Conservation (phyloP, 2,113 vertebrate species). For the Helogale parvula region DNA sequence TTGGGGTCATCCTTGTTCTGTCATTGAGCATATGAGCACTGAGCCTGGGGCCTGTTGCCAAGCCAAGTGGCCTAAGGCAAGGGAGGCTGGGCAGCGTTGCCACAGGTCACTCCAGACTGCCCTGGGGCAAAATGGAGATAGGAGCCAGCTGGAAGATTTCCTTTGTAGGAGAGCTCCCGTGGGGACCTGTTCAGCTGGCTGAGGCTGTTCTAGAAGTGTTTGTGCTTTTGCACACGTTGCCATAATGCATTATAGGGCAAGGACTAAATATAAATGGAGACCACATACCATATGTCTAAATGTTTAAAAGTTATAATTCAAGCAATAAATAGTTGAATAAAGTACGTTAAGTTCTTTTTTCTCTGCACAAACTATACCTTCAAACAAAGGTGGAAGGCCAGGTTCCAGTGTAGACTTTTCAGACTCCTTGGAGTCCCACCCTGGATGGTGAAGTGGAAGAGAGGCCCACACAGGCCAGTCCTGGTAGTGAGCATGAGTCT, state of each 20-base stretch:
- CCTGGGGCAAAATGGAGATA: background rate
- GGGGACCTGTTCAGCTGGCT: background rate
- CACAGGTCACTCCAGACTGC: background rate
- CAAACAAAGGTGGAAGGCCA: background rate
- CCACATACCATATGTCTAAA: background rate
- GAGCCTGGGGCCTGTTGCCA: background rate
- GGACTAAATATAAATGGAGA: background rate
- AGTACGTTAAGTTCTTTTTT: background rate
- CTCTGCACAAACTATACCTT: background rate
- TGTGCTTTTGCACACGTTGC: background rate
- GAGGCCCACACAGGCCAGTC: background rate
- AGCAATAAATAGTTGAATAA: background rate
- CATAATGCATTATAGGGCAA: background rate
- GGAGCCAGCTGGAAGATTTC: background rate
- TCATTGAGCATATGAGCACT: background rate
- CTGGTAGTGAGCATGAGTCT: background rate
- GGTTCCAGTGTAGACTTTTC: background rate
- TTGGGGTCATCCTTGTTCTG: background rate
- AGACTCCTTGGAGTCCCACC: background rate
- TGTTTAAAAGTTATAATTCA: background rate
- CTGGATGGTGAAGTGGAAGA: background rate
- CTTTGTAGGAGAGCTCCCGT: background rate
- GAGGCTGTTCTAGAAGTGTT: background rate
- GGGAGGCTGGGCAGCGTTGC: background rate
- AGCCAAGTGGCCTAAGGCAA: background rate